Evolutionary conservation across 2,113 vertebrate species (phyloP).

Genomic region (Miniopterus natalensis): DNA sequence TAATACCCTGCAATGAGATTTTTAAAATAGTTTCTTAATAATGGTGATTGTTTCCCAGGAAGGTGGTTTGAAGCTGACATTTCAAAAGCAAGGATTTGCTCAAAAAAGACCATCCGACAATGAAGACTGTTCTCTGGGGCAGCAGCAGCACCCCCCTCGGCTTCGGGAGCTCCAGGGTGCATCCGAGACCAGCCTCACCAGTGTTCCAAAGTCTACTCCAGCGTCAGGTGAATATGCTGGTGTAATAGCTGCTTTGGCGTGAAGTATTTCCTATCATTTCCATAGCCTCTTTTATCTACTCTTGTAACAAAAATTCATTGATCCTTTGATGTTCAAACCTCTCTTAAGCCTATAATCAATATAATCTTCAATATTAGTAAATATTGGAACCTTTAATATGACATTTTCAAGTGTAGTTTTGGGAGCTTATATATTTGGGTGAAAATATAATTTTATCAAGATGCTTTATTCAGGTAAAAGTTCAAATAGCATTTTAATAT

Average conservation of each 20-base stretch:
- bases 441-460: neutral
- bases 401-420: conserved; percentile 29
- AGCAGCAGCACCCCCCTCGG: conserved; percentile 96
- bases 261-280: neutral
- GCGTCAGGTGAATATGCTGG: conserved; percentile 88
- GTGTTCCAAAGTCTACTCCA: conserved; percentile 92
- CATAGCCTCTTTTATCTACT: neutral
- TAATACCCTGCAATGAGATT: conserved; percentile 51
- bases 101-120: conserved; percentile 95
- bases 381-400: neutral
- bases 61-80: conserved; percentile 98
- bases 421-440: neutral
- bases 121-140: conserved; percentile 93
- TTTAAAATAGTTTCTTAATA: conserved; percentile 80
- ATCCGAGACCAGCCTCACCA: conserved; percentile 94
- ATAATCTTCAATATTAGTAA: conserved; percentile 14
- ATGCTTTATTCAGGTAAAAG: conserved; percentile 23
- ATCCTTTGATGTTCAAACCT: neutral
- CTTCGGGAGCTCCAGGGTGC: conserved; percentile 96
- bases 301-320: neutral
- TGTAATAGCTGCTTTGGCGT: neutral
- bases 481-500: neutral
- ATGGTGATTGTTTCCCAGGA: conserved; percentile 92
- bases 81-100: conserved; percentile 97
- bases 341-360: neutral